phyloP scores from a whole-genome alignment of 2,113 vertebrate species.

The Bufo gargarizans region DNA sequence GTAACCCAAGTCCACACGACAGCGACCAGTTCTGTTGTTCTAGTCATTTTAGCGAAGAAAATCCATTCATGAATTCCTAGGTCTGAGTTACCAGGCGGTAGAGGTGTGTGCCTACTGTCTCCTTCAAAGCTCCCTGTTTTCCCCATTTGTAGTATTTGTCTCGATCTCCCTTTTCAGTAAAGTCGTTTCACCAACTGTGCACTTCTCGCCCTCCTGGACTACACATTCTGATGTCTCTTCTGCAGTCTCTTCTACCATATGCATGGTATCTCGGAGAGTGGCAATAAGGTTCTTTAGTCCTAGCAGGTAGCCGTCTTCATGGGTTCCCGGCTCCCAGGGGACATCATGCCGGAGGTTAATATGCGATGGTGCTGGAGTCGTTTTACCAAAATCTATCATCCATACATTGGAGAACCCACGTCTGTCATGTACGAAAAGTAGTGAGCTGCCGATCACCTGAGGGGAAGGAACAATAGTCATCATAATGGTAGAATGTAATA shows the following conservation, averaged over 20 bases:
- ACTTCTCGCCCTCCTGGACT: not conserved
- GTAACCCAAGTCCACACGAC: constrained; percentile 2
- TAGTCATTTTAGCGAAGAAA: constrained; percentile 15
- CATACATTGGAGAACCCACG: constrained; percentile 74
- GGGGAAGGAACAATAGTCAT: not conserved
- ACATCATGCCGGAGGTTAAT: constrained; percentile 67
- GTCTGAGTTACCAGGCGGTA: not conserved
- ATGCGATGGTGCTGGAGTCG: constrained; percentile 63
- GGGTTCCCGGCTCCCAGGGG: constrained; percentile 75
- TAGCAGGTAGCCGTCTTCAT: constrained; percentile 79
- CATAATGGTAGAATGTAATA: not conserved
- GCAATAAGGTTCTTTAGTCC: constrained; percentile 73
- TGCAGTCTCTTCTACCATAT: not conserved
- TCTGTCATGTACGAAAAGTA: constrained; percentile 78
- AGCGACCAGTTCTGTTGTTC: not conserved
- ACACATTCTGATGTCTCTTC: not conserved
- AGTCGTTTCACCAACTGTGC: not conserved
- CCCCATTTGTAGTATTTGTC: constrained; percentile 18
- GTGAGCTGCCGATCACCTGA: constrained; percentile 80
- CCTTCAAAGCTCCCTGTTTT: not conserved
- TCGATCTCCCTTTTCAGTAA: not conserved
- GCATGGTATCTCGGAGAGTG: constrained; percentile 69
- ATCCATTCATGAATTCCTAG: not conserved
- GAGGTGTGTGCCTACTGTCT: not conserved
- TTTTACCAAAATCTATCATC: constrained; percentile 87